Evolutionary conservation across 2,113 vertebrate species (phyloP).

Genomic region (Siniperca chuatsi): DNA sequence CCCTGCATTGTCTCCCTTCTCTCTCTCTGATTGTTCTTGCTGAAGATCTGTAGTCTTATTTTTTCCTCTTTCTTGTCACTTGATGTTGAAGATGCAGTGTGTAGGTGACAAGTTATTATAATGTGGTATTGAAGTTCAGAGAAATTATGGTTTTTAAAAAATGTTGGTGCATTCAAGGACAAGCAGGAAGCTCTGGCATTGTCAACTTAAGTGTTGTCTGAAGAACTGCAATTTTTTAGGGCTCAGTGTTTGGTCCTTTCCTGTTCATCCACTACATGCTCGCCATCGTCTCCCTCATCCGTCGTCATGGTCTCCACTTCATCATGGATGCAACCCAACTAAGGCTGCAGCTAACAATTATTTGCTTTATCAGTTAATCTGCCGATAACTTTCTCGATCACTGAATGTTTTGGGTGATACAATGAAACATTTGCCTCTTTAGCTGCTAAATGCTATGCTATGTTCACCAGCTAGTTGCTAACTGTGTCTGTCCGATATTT

Average conservation of each 20-base stretch:
- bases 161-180: not conserved
- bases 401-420: not conserved
- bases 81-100: not conserved
- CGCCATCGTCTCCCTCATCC: too few relatives aligned
- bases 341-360: not conserved
- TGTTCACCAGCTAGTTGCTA: not conserved
- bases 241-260: not conserved
- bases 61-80: constrained; percentile 18
- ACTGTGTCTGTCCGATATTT: not conserved
- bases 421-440: not conserved
- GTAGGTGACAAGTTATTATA: not conserved
- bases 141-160: not conserved
- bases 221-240: not conserved
- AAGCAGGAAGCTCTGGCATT: not conserved
- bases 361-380: not conserved
- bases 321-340: not conserved
- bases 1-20: not conserved
- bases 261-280: not conserved
- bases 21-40: not conserved
- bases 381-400: not conserved
- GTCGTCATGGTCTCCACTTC: too few relatives aligned
- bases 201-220: not conserved
- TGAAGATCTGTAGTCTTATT: not conserved
- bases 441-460: not conserved
- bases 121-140: not conserved